Evolutionary conservation across 2,888 invertebrate genomes (phyloP), one percentile per base, ranked within the genome.

Genomic region (Aphodius granarius): DNA sequence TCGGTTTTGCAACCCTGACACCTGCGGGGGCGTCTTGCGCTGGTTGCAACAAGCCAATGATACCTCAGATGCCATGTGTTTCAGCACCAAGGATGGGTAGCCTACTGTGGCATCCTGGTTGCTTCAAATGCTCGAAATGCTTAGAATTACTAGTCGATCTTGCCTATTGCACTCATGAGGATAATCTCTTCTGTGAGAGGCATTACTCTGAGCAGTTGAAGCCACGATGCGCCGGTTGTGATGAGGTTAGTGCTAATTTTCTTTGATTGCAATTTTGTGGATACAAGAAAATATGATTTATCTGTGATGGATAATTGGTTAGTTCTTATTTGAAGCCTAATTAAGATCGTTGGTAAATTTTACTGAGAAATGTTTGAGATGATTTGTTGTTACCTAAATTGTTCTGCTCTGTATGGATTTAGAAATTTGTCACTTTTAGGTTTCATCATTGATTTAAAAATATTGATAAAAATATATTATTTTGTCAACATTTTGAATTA

Each of bases 141-240:
- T 92, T 94, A 82, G 97, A 99, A 88, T 90, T 97, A 74, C 92
- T 99, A 77, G 98, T 98, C 78, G 99, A 99, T 88, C 91, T 99
- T 83, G 95, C 97, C 72, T 98, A 99, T 89, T 99, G 99, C 87
- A 94, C 95, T 79, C 91, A 95, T 86, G 96, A 97, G 82, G 95
- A 95, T 81, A 91, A 92, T 79, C 90, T 97, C 79, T 97, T 93
- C 89, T 98, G 98, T 88, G 97, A 97, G 85, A 91, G 98, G 79
- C 99, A 99, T 89, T 99, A 98, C 87, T 97, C 98, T 72, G 98
- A 99, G 88, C 92, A 95, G 84, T 90, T 98, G 85, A 97, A 97
- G 87, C 98, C 99, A 16, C 90, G 99, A 83, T 99, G 99, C 87
- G 93, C 96, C 79, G 95, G 97, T 81, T 99, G 99, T 89, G 98